A percentile compares a stretch with the other conserved stretches of the same genome.
These are phyloP conservation scores for Collichthys lucidus DNA, from an alignment of 2,113 vertebrate genomes.

Conservation along the genomic window DNA sequence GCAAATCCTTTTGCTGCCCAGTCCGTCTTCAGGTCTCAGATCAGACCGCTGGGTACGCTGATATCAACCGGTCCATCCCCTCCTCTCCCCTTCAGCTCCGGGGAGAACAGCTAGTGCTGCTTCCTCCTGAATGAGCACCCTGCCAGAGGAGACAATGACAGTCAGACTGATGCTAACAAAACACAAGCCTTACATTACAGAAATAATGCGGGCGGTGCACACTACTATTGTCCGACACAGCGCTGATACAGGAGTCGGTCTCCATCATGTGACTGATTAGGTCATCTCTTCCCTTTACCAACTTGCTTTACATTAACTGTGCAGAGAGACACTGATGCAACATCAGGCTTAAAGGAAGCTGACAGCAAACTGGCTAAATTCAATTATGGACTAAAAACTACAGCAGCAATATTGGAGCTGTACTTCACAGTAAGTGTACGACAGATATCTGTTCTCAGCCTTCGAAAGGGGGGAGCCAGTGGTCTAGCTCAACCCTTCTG, in stretches of 20 bases:
- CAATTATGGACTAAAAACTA: neutral
- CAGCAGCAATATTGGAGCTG: neutral
- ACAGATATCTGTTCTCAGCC: slow-evolving; percentile 72
- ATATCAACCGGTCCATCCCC: slow-evolving; percentile 76
- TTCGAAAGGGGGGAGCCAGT: slow-evolving; percentile 83
- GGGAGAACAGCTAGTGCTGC: slow-evolving; percentile 82
- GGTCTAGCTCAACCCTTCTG: slow-evolving; percentile 81
- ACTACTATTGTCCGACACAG: slow-evolving; percentile 27
- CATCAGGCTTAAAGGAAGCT: neutral
- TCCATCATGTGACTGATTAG: slow-evolving; percentile 30
- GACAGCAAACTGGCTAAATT: neutral
- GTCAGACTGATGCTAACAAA: slow-evolving; percentile 49
- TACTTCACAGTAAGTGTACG: too few relatives aligned
- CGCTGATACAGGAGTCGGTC: slow-evolving; percentile 27
- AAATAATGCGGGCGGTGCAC: slow-evolving; percentile 49
- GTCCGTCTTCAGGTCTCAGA: slow-evolving; percentile 36
- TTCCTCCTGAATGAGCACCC: slow-evolving; percentile 88
- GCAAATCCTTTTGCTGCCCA: slow-evolving; percentile 37
- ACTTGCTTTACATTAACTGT: neutral
- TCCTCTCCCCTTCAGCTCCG: slow-evolving; percentile 70
- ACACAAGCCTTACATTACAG: slow-evolving; percentile 36
- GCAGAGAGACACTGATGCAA: neutral
- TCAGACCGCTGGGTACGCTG: slow-evolving; percentile 52
- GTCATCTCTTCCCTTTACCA: neutral
- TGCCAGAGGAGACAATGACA: slow-evolving; percentile 63